These are phyloP conservation scores for Tetraodon nigroviridis DNA, from an alignment of 2,113 vertebrate species.

Conservation along the genomic window DNA sequence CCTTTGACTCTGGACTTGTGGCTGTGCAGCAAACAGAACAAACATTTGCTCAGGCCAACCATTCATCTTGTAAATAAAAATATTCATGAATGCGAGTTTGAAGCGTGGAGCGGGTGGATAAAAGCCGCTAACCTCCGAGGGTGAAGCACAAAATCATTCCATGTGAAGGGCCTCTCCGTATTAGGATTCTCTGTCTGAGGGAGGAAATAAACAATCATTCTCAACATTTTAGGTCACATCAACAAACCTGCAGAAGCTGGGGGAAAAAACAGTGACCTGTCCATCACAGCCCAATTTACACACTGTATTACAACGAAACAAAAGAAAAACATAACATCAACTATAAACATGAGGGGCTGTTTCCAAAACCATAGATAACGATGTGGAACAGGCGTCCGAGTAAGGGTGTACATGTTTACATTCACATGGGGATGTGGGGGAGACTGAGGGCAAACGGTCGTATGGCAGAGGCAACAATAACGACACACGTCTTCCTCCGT, in stretches of 20 bases:
- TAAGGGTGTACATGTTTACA: slow-evolving; percentile 39
- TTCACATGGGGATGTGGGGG: slow-evolving; percentile 30
- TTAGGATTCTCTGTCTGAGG: slow-evolving; percentile 94
- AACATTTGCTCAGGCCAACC: background rate
- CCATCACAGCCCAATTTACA: slow-evolving; percentile 20
- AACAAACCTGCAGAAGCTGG: slow-evolving; percentile 18
- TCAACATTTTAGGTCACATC: slow-evolving; percentile 11
- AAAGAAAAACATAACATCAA: slow-evolving; percentile 44
- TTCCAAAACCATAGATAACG: slow-evolving; percentile 56
- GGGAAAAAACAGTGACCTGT: slow-evolving; percentile 13
- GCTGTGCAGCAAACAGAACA: slow-evolving; percentile 60
- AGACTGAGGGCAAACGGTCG: slow-evolving; percentile 16
- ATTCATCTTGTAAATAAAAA: slow-evolving; percentile 11
- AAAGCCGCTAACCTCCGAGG: slow-evolving; percentile 85
- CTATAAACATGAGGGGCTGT: slow-evolving; percentile 49
- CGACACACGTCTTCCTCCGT: too few relatives aligned
- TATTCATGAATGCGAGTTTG: too few relatives aligned
- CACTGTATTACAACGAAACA: slow-evolving; percentile 59
- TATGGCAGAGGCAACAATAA: background rate
- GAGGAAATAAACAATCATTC: slow-evolving; percentile 42
- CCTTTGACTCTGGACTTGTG: slow-evolving; percentile 96
- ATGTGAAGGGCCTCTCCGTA: slow-evolving; percentile 91
- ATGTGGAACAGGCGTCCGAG: slow-evolving; percentile 54
- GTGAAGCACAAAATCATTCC: slow-evolving; percentile 97
- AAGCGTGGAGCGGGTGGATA: background rate